phyloP scores from a whole-genome alignment of 2,113 vertebrate genomes.

The Bufo gargarizans region DNA sequence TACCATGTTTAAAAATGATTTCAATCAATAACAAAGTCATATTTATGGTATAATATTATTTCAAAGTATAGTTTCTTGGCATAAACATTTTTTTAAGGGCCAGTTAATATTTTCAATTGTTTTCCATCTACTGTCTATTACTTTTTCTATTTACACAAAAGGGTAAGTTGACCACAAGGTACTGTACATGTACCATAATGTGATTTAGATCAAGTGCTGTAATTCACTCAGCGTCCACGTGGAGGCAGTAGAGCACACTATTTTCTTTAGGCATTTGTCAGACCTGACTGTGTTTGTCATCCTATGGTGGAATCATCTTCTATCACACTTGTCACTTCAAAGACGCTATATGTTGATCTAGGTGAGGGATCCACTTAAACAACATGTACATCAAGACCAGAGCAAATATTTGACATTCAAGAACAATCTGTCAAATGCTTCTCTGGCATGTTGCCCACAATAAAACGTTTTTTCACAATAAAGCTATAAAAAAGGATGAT shows the following conservation, averaged over 20 bases:
- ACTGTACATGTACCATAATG: neutral
- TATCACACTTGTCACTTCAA: slow-evolving; percentile 32
- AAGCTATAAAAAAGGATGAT: neutral
- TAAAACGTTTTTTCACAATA: slow-evolving; percentile 28
- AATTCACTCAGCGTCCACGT: slow-evolving; percentile 4
- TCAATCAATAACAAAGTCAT: too few relatives aligned
- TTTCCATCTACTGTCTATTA: neutral
- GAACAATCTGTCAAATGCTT: neutral
- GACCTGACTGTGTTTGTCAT: slow-evolving; percentile 25
- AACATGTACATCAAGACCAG: slow-evolving; percentile 2
- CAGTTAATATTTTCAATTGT: too few relatives aligned
- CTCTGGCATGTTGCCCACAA: slow-evolving; percentile 28
- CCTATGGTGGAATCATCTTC: slow-evolving; percentile 5
- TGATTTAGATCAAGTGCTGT: neutral
- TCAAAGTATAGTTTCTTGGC: too few relatives aligned
- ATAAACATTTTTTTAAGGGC: too few relatives aligned
- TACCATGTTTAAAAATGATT: too few relatives aligned
- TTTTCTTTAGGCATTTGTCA: neutral
- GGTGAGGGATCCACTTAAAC: slow-evolving; percentile 41
- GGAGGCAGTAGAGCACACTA: slow-evolving; percentile 35
- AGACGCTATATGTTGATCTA: slow-evolving; percentile 44
- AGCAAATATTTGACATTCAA: slow-evolving; percentile 42
- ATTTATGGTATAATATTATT: too few relatives aligned
- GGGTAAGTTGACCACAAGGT: neutral
- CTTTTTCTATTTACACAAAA: neutral